Base-by-base conservation (phyloP, 2,888 invertebrate species). In the Drosophila helvetica region DNA sequence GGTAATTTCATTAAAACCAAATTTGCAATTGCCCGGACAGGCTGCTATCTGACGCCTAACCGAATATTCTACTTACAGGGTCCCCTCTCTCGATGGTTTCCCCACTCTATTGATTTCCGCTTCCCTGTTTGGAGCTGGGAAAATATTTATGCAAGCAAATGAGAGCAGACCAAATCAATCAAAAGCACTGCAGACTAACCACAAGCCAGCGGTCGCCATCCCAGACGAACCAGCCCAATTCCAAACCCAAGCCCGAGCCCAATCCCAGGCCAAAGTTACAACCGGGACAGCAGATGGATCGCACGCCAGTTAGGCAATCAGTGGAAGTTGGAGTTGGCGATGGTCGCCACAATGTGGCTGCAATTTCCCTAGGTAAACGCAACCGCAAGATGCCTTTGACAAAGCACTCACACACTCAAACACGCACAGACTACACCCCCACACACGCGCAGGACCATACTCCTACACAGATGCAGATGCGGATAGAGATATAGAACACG, bases 91-190 rank as follows among this genome's bases (percentile, higher is more conserved):
- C 15, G 43, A 33, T 50, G 27, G 38, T 15, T 38, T 15, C 15
- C 33, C 10, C 33, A 27, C 33, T 66, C 54, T 43, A 27, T 57
- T 27, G 38, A 57, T 67, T 51, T 68, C 25, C 52, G 19, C 46
- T 56, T 46, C 45, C 38, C 22, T 22, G 22, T 38, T 59, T 33
- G 54, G 45, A 18, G 47, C 47, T 57, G 52, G 43, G 60, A 60
- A 81, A 84, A 81, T 81, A 81, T 81, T 81, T 81, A 72, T 72
- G 54, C 70, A 78, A 71, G 79, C 85, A 80, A 80, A 80, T 85
- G 85, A 78, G 81, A 76, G 72, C 73, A 54, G 81, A 75, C 77
- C 79, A 67, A 83, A 79, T 81, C 85, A 81, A 84, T 81, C 79
- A 78, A 80, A 80, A 74, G 72, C 74, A 77, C 65, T 74, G 64